Evolutionary conservation across 2,797 vertebrate species (phyloP).

Genomic region (Epinephelus coioides): DNA sequence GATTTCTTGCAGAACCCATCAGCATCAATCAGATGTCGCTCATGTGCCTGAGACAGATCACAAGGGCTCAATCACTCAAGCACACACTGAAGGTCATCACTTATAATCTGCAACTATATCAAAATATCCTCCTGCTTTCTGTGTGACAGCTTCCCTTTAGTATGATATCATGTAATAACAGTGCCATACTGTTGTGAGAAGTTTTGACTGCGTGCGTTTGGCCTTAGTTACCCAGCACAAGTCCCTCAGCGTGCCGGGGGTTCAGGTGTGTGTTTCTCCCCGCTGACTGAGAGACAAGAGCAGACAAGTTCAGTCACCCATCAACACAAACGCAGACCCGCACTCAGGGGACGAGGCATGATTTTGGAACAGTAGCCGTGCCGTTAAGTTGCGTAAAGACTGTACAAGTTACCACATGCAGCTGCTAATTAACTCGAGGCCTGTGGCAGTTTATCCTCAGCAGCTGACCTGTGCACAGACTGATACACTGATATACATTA

Average conservation of each 20-base stretch:
- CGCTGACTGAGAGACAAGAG: slow-evolving; percentile 78
- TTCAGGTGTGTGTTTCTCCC: slow-evolving; percentile 77
- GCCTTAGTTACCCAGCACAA: slow-evolving; percentile 19
- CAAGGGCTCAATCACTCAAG: slow-evolving; percentile 20
- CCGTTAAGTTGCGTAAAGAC: slow-evolving; percentile 41
- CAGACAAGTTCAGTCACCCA: slow-evolving; percentile 78
- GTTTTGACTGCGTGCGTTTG: neutral
- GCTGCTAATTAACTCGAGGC: slow-evolving; percentile 77
- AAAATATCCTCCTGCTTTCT: neutral
- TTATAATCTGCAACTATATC: neutral
- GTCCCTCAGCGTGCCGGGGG: slow-evolving; percentile 40
- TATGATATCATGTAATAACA: neutral
- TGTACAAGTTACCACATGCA: slow-evolving; percentile 70
- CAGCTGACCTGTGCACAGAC: slow-evolving; percentile 3
- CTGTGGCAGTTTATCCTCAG: slow-evolving; percentile 51
- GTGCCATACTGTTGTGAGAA: neutral
- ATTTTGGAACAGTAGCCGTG: slow-evolving; percentile 67
- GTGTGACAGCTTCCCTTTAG: neutral
- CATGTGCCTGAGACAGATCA: slow-evolving; percentile 35
- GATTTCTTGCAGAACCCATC: slow-evolving; percentile 44
- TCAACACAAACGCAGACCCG: slow-evolving; percentile 62
- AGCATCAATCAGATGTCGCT: slow-evolving; percentile 29
- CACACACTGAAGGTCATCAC: neutral
- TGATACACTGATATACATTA: slow-evolving; percentile 37
- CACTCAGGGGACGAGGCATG: slow-evolving; percentile 67